Conservation (phyloP, 2,888 invertebrate genomes). For the Cabera pusaria region DNA sequence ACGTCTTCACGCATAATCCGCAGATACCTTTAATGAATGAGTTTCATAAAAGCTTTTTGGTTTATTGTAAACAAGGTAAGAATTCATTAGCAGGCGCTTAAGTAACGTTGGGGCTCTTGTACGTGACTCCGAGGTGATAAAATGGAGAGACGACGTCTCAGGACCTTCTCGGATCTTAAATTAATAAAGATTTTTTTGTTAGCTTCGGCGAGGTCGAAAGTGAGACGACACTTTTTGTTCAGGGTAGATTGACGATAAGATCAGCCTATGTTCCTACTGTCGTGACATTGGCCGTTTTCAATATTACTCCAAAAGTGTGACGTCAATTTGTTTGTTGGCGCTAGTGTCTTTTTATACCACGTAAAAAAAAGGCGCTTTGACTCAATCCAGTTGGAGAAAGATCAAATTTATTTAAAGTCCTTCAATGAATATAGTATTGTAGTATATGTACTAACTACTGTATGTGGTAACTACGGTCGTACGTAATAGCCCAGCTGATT, state of each 20-base stretch:
- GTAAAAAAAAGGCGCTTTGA: slow-evolving; percentile 6
- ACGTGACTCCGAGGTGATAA: slow-evolving; percentile 70
- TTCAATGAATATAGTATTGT: no score
- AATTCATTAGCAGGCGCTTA: slow-evolving; percentile 65
- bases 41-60: slow-evolving; percentile 68
- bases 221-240: slow-evolving; percentile 33
- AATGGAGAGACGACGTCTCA: slow-evolving; percentile 47
- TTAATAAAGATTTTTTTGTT: slow-evolving; percentile 54
- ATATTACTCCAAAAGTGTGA: slow-evolving; percentile 14
- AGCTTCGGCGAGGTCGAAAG: slow-evolving; percentile 41
- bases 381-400: slow-evolving; percentile 7
- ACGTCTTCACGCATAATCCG: slow-evolving; percentile 66
- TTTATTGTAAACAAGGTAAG: slow-evolving; percentile 73
- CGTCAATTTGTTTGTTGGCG: slow-evolving; percentile 7
- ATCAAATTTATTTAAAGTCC: no score
- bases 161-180: slow-evolving; percentile 49
- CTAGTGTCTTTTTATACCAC: slow-evolving; percentile 10
- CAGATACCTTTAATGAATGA: slow-evolving; percentile 64
- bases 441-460: no score
- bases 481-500: no score
- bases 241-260: slow-evolving; percentile 16
- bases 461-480: no score
- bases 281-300: slow-evolving; percentile 24
- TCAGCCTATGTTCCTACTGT: slow-evolving; percentile 17
- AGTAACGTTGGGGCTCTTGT: slow-evolving; percentile 48